Base-by-base conservation (phyloP, 2,888 invertebrate species). In the Physocephala rufipes region DNA sequence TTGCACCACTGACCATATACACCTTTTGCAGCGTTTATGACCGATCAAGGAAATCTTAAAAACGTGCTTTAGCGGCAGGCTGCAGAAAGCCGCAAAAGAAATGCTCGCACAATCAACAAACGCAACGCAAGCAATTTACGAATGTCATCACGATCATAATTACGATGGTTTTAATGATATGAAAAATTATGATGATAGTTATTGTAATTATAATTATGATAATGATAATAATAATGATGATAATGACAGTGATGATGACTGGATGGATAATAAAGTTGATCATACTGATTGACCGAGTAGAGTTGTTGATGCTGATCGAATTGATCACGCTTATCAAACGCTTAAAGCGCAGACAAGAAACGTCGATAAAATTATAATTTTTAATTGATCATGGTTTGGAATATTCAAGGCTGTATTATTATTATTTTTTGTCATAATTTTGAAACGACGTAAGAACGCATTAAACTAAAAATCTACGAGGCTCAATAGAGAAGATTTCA, bases 1-100 rank as follows among this genome's bases (percentile, higher is more conserved):
- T 64, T 72, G 74, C 73, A 66, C 70, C 72, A 72, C 66, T 73
- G 74, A 74, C 74, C 73, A 73, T 73, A 74, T 70, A 74, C 67
- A 68, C 62, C 73, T 71, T 72, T 59, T 72, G 28, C 67, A 53
- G 61, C 66, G 26, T 49, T 68, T 62, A 43, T 51, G 62, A 62
- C 62, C 67, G 51, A 51, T 62, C 62, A 51, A 47, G 58, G 70
- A 58, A 70, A 21, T 28, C 28, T 47, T 51, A 21, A 26, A 64
- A 64, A 63, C 70, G 70, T 70, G 70, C 70, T 70, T n/a, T 19
- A 45, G 55, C 47, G 53, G 62, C 69, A 28, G 55, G 67, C 55
- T 58, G 55, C 67, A 15, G 55, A 26, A 12, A 51, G 26, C 28
- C n/a, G 61, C 16, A 65, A 5, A 19, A 51, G 21, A 51, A 66